A percentile compares a stretch with the other conserved stretches of the same genome.
These are phyloP conservation scores for Morbakka virulenta DNA, from an alignment of 30 jellyfish, hydroid and myxozoan species.

Conservation along the genomic window DNA sequence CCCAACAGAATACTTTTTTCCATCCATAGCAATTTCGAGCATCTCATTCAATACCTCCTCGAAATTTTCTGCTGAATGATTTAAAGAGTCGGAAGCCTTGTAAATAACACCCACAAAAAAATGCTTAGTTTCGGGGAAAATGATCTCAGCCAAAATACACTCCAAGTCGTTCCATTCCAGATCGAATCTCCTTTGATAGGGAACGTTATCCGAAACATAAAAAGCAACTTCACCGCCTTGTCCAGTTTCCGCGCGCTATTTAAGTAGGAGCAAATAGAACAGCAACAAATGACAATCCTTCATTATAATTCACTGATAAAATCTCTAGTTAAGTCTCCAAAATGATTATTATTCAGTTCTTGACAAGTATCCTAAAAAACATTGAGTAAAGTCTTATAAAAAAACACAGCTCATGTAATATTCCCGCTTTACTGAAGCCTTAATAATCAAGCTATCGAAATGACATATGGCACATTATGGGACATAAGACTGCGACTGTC, in stretches of 20 bases:
- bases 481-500: too few relatives aligned
- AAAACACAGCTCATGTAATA: too few relatives aligned
- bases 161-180: slow-evolving; percentile 32
- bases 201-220: slow-evolving; percentile 10
- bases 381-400: too few relatives aligned
- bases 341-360: too few relatives aligned
- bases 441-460: too few relatives aligned
- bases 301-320: too few relatives aligned
- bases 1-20: slow-evolving; percentile 21
- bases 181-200: slow-evolving; percentile 24
- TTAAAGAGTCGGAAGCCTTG: slow-evolving; percentile 25
- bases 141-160: slow-evolving; percentile 11
- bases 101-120: slow-evolving; percentile 29
- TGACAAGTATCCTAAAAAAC: too few relatives aligned
- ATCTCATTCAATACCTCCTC: slow-evolving; percentile 15
- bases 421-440: too few relatives aligned
- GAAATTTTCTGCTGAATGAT: slow-evolving; percentile 2
- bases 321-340: too few relatives aligned
- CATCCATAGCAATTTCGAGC: slow-evolving; percentile 23
- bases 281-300: too few relatives aligned
- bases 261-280: too few relatives aligned
- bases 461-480: too few relatives aligned
- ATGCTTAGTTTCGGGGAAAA: slow-evolving; percentile 4
- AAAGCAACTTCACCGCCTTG: slow-evolving; percentile 12
- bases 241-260: background rate